Conservation (phyloP, 2,888 invertebrate species). For the Cryptus armator region DNA sequence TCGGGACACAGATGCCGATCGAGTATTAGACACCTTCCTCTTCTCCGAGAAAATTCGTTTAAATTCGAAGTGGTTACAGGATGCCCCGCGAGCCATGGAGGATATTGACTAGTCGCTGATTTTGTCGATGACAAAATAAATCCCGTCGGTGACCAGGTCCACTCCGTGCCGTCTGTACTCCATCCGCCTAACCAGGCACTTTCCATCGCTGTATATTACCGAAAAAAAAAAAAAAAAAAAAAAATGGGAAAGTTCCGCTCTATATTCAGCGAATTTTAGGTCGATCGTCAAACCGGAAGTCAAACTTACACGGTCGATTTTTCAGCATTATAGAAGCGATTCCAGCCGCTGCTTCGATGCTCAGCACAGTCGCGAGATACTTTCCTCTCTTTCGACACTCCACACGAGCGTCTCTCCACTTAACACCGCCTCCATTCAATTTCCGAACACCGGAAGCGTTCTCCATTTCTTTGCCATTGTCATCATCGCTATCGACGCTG, state of each 20-base stretch:
- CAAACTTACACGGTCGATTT: slow-evolving; percentile 69
- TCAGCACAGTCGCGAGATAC: slow-evolving; percentile 67
- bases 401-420: slow-evolving; percentile 67
- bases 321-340: slow-evolving; percentile 70
- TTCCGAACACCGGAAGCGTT: slow-evolving; percentile 52
- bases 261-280: neutral
- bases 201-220: slow-evolving; percentile 67
- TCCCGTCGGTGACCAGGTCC: slow-evolving; percentile 70
- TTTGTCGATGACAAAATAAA: slow-evolving; percentile 56
- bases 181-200: slow-evolving; percentile 71
- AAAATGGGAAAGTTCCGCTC: neutral
- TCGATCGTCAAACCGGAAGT: neutral
- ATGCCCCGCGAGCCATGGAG: slow-evolving; percentile 70
- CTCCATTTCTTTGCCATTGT: slow-evolving; percentile 41
- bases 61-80: slow-evolving; percentile 35
- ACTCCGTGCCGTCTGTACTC: slow-evolving; percentile 68
- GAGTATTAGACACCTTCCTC: slow-evolving; percentile 65
- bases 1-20: slow-evolving; percentile 71
- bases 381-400: slow-evolving; percentile 71
- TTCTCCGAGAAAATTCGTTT: slow-evolving; percentile 31
- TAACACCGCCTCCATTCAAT: slow-evolving; percentile 71
- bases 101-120: slow-evolving; percentile 59
- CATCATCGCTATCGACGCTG: slow-evolving; percentile 49
- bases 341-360: slow-evolving; percentile 66
- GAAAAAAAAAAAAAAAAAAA: slow-evolving; percentile 1